Evolutionary conservation across 2,797 vertebrate species (phyloP), one percentile per base, ranked within the genome.

Genomic region (Hapalemur alaotrensis): DNA sequence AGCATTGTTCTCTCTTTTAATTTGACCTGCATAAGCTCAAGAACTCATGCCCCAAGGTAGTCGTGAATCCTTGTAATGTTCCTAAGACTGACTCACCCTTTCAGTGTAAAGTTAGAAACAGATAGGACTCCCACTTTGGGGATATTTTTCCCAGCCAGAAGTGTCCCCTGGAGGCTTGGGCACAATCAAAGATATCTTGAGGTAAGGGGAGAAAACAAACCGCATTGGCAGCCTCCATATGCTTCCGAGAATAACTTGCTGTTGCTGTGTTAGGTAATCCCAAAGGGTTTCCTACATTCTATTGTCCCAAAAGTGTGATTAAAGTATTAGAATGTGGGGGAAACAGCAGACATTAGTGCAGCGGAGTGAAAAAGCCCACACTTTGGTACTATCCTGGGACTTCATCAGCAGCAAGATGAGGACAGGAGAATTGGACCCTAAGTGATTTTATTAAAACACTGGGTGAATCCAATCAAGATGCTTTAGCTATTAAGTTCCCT

Each of bases 401-500:
- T 97, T 91, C 41, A 96, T 57, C 79, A 92, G 76, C 67, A 91
- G 48, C 57, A 81, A 94, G 97, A 96, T 54, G 85, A 97, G 96
- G 91, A 95, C 93, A 65, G 67, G 79, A 76, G 96, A 97, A 97
- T 81, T 97, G 80, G 95, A 93, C 95, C 96, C 87, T 96, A 95
- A 86, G 92, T 95, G 91, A 95, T 96, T 97, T 93, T 95, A 91
- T 96, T 97, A 91, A 93, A 97, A 97, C 91, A 73, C 63, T 91
- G 72, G 85, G 92, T 95, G 43, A 97, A 93, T 97, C 93, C 85
- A 97, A 96, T 97, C 93, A 84, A 93, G 91, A 78, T 69, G 70
- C 14, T 59, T 91, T 84, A 78, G 95, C 70, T 87, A 32, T 95
- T 95, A 89, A 52, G 75, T 83, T 96, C 65, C 83, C 91, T 92